Evolutionary conservation across 2,797 vertebrate genomes (phyloP).

Genomic region (Moxostoma hubbsi): DNA sequence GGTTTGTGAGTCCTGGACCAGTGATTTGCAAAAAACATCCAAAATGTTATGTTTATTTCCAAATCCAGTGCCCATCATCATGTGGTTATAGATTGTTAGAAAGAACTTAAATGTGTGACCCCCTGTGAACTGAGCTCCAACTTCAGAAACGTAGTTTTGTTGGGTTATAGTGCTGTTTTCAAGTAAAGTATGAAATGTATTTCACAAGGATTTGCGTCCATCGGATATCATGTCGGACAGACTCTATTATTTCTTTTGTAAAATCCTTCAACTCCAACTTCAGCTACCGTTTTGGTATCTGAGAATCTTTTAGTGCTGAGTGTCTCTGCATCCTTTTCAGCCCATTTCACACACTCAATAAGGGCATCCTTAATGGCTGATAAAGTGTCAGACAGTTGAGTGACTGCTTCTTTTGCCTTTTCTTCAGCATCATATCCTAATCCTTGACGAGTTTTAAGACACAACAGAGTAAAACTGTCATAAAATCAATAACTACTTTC

Average conservation of each 20-base stretch:
- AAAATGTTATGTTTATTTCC: background rate
- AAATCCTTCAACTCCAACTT: background rate
- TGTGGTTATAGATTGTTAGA: background rate
- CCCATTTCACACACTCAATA: background rate
- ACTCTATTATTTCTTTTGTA: background rate
- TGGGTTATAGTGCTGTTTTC: background rate
- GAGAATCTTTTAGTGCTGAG: background rate
- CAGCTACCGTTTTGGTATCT: background rate
- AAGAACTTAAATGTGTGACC: background rate
- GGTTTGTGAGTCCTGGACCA: background rate
- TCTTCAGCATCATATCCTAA: background rate
- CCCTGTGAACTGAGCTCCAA: background rate
- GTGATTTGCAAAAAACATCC: background rate
- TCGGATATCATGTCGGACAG: background rate
- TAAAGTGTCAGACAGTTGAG: background rate
- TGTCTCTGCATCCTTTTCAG: background rate
- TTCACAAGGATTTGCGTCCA: constrained; percentile 11
- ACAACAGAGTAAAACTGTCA: too few species aligned
- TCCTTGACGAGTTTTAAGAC: too few species aligned
- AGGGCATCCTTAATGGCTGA: constrained; percentile 3
- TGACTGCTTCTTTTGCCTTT: constrained; percentile 1
- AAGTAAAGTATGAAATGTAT: background rate
- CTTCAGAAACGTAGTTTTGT: background rate
- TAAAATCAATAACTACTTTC: too few species aligned
- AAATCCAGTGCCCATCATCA: constrained; percentile 14